A percentile compares a stretch with the other conserved stretches of the same genome.
These are phyloP conservation scores for Apogon hyalosoma DNA, from an alignment of 2,797 vertebrate genomes.

Conservation along the genomic window DNA sequence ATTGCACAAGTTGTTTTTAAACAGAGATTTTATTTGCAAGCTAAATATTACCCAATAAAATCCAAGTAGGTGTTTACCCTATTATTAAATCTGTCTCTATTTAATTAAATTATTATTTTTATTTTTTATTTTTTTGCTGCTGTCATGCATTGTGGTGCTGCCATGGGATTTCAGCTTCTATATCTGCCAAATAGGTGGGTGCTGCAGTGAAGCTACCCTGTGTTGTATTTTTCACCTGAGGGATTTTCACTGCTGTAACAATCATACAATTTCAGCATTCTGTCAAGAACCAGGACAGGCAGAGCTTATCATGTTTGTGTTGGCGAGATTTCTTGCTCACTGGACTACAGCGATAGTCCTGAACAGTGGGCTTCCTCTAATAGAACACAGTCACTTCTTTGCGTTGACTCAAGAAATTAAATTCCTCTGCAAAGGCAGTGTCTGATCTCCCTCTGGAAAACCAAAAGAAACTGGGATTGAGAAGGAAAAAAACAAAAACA, in stretches of 20 bases:
- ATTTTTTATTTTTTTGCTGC: conserved; percentile 46
- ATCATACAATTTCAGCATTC: conserved; percentile 72
- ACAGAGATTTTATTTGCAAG: background rate
- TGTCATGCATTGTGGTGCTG: conserved; percentile 40
- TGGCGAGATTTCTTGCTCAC: conserved; percentile 63
- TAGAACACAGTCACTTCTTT: conserved; percentile 53
- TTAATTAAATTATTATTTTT: background rate
- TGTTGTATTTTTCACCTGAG: conserved; percentile 73
- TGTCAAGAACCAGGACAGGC: conserved; percentile 67
- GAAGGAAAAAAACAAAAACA: conserved; percentile 21
- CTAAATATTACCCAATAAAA: background rate
- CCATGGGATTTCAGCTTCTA: conserved; percentile 28
- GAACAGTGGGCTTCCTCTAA: conserved; percentile 56
- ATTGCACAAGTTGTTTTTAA: background rate
- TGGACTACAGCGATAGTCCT: conserved; percentile 57
- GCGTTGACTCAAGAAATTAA: conserved; percentile 54
- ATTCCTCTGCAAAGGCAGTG: conserved; percentile 42
- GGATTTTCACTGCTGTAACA: conserved; percentile 67
- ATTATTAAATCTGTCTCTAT: conserved; percentile 9
- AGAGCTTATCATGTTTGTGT: conserved; percentile 72
- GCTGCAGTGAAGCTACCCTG: conserved; percentile 35
- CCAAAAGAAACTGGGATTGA: conserved; percentile 37
- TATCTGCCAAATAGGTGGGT: conserved; percentile 56
- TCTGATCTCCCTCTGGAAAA: conserved; percentile 37
- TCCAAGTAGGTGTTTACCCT: background rate